phyloP scores from a whole-genome alignment of 2,113 vertebrate genomes.

The Cheilinus undulatus region DNA sequence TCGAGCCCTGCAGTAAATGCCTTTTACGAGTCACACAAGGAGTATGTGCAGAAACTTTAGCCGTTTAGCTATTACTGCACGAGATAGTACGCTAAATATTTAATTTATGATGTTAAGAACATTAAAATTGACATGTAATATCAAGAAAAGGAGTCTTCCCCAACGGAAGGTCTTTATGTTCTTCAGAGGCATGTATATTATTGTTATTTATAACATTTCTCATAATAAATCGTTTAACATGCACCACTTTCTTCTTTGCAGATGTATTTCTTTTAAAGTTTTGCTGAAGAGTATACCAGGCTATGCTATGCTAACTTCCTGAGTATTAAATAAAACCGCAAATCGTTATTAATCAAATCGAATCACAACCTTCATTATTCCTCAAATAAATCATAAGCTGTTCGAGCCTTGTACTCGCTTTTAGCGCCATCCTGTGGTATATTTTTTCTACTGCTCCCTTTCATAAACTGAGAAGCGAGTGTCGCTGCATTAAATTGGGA shows the following conservation, averaged over 20 bases:
- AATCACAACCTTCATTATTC: background rate
- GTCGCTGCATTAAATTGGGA: no score
- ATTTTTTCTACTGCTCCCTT: background rate
- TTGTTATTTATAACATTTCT: background rate
- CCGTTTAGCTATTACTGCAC: background rate
- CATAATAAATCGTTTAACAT: background rate
- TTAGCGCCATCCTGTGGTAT: slow-evolving; percentile 41
- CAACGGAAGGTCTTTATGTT: background rate
- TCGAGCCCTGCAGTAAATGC: background rate
- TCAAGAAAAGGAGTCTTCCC: background rate
- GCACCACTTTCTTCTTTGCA: background rate
- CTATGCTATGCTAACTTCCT: background rate
- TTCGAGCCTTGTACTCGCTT: background rate
- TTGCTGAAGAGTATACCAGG: background rate
- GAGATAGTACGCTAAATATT: no score
- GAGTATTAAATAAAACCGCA: background rate
- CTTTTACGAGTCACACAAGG: no score
- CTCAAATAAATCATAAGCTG: background rate
- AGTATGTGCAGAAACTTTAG: background rate
- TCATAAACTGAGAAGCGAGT: no score
- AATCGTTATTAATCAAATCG: background rate
- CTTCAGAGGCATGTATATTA: background rate
- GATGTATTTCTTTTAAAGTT: no score
- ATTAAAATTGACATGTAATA: background rate
- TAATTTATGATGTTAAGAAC: background rate